Conservation (phyloP, 2,113 vertebrate genomes). For the Lepisosteus osseus region DNA sequence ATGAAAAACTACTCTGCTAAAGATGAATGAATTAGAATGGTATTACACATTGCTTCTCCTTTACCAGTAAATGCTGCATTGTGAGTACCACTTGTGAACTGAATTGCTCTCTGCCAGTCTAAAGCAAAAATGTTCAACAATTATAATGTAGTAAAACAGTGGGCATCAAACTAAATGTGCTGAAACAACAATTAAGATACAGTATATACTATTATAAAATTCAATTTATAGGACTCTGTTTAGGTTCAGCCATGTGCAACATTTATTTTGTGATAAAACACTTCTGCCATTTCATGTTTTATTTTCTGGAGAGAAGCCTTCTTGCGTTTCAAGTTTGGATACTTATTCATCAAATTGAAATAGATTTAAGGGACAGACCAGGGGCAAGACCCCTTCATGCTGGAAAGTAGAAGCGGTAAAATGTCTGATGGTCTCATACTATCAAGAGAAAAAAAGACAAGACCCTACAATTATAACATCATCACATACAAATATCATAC, state of each 20-base stretch:
- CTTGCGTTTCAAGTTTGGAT: too few relatives aligned
- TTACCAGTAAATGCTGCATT: conserved; percentile 22
- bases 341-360: background rate
- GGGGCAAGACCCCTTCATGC: background rate
- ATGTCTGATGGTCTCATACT: background rate
- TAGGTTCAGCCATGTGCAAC: too few relatives aligned
- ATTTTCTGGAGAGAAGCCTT: too few relatives aligned
- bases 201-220: too few relatives aligned
- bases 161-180: too few relatives aligned
- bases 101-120: background rate
- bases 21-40: background rate
- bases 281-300: too few relatives aligned
- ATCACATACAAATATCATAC: conserved; percentile 7
- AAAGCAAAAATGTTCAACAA: too few relatives aligned
- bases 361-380: background rate
- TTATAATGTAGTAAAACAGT: too few relatives aligned
- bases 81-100: conserved; percentile 20
- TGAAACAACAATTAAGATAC: too few relatives aligned
- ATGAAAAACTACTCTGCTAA: background rate
- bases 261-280: too few relatives aligned
- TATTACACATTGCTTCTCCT: background rate
- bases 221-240: too few relatives aligned
- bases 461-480: background rate
- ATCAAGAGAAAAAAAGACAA: background rate
- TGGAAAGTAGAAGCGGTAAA: background rate